Evolutionary conservation across 2,797 vertebrate genomes (phyloP).

Genomic region (Cirrhinus molitorella): DNA sequence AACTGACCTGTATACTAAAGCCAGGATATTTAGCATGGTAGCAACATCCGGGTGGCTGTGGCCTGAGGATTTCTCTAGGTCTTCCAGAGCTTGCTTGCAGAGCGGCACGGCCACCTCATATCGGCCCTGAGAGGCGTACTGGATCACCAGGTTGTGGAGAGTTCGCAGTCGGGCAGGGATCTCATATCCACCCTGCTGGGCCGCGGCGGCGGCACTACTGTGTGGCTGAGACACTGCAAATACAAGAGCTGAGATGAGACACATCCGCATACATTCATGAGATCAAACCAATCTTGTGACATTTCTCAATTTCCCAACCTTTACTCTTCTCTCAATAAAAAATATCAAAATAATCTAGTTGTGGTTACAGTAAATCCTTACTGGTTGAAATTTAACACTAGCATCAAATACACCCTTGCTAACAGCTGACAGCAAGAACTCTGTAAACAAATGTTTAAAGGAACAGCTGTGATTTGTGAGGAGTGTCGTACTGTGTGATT

Average conservation of each 20-base stretch:
- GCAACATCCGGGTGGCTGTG: slow-evolving; percentile 90
- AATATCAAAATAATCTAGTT: background rate
- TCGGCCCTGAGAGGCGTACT: slow-evolving; percentile 89
- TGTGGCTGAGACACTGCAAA: slow-evolving; percentile 74
- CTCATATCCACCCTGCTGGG: slow-evolving; percentile 89
- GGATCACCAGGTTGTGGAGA: slow-evolving; percentile 91
- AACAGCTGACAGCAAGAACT: slow-evolving; percentile 4
- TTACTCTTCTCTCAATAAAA: background rate
- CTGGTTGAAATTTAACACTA: background rate
- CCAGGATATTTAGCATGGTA: slow-evolving; percentile 92
- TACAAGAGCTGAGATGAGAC: background rate
- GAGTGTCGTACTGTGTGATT: slow-evolving; percentile 75
- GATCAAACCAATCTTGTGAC: background rate
- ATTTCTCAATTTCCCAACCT: background rate
- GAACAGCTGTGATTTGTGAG: background rate
- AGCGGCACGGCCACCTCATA: slow-evolving; percentile 91
- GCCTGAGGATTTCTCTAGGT: slow-evolving; percentile 91
- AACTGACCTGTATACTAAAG: slow-evolving; percentile 87
- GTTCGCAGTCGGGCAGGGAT: slow-evolving; percentile 88
- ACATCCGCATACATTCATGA: background rate
- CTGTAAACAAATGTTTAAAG: slow-evolving; percentile 4
- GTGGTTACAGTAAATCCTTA: background rate
- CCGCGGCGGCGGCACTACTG: slow-evolving; percentile 76
- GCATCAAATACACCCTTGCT: background rate
- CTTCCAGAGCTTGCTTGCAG: slow-evolving; percentile 90